phyloP scores from a whole-genome alignment of 2,888 invertebrate species.

The Hyposoter dolosus region DNA sequence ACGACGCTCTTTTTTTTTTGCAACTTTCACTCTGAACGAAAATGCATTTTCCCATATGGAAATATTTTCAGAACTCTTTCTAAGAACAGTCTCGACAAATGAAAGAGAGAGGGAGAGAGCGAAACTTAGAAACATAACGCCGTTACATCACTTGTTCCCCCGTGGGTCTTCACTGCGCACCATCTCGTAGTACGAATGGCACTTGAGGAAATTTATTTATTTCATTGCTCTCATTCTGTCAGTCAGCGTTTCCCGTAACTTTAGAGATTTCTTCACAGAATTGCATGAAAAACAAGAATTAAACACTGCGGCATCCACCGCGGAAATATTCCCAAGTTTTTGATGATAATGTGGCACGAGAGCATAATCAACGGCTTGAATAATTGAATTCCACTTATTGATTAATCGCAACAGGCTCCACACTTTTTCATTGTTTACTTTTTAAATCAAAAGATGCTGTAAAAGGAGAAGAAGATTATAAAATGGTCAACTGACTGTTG shows the following conservation, averaged over 20 bases:
- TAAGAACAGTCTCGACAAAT: conserved; percentile 25
- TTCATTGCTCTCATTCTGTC: conserved; percentile 24
- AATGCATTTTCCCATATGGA: neutral
- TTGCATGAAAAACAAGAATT: neutral
- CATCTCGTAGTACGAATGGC: conserved; percentile 21
- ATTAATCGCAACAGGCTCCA: neutral
- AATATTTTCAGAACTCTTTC: conserved; percentile 9
- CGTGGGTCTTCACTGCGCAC: conserved; percentile 28
- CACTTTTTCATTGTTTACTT: conserved; percentile 4
- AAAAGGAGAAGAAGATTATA: conserved; percentile 10
- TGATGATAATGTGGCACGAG: neutral
- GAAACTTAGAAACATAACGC: conserved; percentile 19
- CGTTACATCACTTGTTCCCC: conserved; percentile 51
- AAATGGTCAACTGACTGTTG: conserved; percentile 47
- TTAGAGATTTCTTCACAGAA: neutral
- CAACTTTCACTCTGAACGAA: neutral
- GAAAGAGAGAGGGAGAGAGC: neutral
- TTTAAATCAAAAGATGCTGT: neutral
- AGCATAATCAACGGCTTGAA: neutral
- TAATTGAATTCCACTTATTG: neutral
- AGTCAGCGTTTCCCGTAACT: neutral
- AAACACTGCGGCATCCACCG: neutral
- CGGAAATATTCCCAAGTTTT: neutral
- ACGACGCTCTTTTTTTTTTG: neutral
- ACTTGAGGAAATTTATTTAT: neutral